Base-by-base conservation (phyloP, 2,888 invertebrate species). In the Mechanitis mazaeus region DNA sequence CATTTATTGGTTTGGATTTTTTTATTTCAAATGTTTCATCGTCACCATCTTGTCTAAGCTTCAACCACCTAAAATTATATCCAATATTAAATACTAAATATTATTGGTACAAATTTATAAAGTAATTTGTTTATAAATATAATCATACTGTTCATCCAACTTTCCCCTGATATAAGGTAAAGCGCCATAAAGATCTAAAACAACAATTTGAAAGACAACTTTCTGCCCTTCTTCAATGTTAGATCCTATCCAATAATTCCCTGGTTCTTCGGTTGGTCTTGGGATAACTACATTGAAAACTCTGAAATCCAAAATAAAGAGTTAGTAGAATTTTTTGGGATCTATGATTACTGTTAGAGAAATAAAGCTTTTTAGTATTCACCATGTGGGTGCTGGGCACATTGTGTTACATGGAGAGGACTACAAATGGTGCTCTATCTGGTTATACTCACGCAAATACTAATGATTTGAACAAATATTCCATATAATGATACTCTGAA, bases 211-310 rank as follows among this genome's bases (percentile, higher is more conserved):
- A 74, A 94, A 93, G 60, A 84, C 81, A 7, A 94, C 90, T 76
- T 92, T 91, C 74, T 93, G 92, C 0, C 93, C 93, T 71, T 93
- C 87, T 58, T 87, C 74, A 33, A 93, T 82, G 62, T 81, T 79
- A 50, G 87, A 72, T 1, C 93, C 94, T 61, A 91, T 75, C 94
- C 94, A 94, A 67, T 84, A 82, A 68, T 88, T 80, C 3, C 89
- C 85, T 1, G 85, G 84, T 58, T 85, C 79, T 58, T 88, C 87
- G 45, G 87, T 86, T 6, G 92, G 91, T 71, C 92, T 90, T 50
- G 93, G 93, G 55, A 95, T 91, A 3, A 94, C 93, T 11, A 94
- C 93, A 82, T 94, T 94, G 73, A 95, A 95, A 33, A 92, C 90
- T 72, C 93, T 90, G 70, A 67, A 85, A 80, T 28, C 33, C n/a